These are phyloP conservation scores for Hemibagrus guttatus DNA, from an alignment of 2,797 vertebrate species.

Conservation along the genomic window DNA sequence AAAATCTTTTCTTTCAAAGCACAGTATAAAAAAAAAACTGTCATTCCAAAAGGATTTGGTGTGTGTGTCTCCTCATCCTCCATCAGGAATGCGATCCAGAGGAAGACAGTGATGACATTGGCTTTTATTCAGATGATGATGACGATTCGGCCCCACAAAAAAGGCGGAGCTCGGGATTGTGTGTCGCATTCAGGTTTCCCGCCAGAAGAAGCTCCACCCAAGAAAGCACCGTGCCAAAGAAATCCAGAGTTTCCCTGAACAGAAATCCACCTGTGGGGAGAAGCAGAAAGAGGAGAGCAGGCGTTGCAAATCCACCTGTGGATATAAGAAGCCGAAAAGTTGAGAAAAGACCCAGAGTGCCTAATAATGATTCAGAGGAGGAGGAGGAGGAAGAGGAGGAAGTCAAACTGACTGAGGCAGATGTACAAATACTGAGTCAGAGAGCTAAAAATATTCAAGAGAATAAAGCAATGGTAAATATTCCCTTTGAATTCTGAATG, in stretches of 20 bases:
- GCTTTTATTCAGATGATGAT: slow-evolving; percentile 76
- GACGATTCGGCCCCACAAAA: slow-evolving; percentile 60
- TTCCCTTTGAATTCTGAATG: background rate
- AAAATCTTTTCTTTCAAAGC: background rate
- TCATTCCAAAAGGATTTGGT: no score
- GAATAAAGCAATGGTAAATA: slow-evolving; percentile 92
- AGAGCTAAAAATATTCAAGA: slow-evolving; percentile 92
- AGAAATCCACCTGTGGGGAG: slow-evolving; percentile 43
- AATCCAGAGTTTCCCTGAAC: slow-evolving; percentile 39
- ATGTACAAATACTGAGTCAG: slow-evolving; percentile 80
- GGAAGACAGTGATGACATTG: slow-evolving; percentile 68
- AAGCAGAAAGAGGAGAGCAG: slow-evolving; percentile 30
- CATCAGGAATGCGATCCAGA: slow-evolving; percentile 69
- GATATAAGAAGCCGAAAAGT: background rate
- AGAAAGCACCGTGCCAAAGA: slow-evolving; percentile 53
- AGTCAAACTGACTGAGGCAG: slow-evolving; percentile 58
- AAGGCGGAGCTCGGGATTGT: slow-evolving; percentile 79
- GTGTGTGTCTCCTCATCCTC: background rate
- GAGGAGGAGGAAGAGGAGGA: background rate
- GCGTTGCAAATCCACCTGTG: slow-evolving; percentile 7
- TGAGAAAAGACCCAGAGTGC: slow-evolving; percentile 6
- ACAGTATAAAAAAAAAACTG: background rate
- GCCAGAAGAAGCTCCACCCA: slow-evolving; percentile 71
- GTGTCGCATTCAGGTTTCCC: slow-evolving; percentile 91
- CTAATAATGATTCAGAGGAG: slow-evolving; percentile 39